Evolutionary conservation across 2,113 vertebrate species (phyloP).

Genomic region (Phyllopteryx taeniolatus): DNA sequence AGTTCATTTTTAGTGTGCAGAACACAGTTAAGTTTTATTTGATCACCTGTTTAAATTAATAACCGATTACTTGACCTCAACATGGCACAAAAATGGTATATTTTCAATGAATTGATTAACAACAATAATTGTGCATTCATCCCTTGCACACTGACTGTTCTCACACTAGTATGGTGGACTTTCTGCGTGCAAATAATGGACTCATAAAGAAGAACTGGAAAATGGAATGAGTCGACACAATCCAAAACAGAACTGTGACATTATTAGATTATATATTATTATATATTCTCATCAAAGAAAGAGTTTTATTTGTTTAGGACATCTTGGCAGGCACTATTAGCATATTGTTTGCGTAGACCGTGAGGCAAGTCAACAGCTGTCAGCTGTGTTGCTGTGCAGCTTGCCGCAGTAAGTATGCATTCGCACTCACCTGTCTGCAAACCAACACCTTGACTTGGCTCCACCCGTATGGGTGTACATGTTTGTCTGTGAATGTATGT

Average conservation of each 20-base stretch:
- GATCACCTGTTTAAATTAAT: too few relatives aligned
- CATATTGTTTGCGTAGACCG: slow-evolving; percentile 21
- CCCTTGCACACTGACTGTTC: too few relatives aligned
- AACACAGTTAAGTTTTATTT: too few relatives aligned
- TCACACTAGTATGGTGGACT: too few relatives aligned
- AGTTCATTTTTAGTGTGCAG: too few relatives aligned
- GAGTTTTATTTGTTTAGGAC: slow-evolving; percentile 16
- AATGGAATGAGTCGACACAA: too few relatives aligned
- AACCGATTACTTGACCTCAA: too few relatives aligned
- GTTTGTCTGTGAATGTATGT: slow-evolving; percentile 21
- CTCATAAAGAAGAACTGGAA: too few relatives aligned
- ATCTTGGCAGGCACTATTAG: slow-evolving; percentile 3
- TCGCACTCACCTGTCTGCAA: slow-evolving; percentile 41
- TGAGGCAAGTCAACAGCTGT: slow-evolving; percentile 45
- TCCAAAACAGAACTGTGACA: background rate
- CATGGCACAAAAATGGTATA: too few relatives aligned
- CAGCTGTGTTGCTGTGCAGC: slow-evolving; percentile 32
- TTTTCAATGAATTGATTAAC: too few relatives aligned
- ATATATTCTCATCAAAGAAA: background rate
- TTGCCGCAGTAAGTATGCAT: slow-evolving; percentile 25
- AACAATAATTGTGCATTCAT: too few relatives aligned
- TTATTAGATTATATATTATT: background rate
- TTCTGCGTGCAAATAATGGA: too few relatives aligned
- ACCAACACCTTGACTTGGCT: slow-evolving; percentile 32
- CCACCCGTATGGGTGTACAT: slow-evolving; percentile 21